Base-by-base conservation (phyloP, 2,113 vertebrate species). In the Ammospiza nelsoni region DNA sequence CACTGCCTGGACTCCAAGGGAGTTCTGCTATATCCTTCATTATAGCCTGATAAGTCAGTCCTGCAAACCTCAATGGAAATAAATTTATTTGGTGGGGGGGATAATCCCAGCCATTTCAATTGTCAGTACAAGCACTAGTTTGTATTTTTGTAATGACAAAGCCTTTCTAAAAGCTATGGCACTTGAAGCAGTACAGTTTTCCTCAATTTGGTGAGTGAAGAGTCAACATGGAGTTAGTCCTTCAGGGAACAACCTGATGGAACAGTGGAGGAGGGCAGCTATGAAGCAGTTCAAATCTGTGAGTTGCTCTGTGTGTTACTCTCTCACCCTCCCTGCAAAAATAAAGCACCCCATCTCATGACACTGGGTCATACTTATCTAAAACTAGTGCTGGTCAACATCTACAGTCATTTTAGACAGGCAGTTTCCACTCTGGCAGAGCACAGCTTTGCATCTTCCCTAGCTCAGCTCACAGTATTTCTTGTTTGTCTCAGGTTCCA, bases 391-490 rank as follows among this genome's bases (percentile, higher is more conserved):
- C 78, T 58, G 71, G 54, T 41, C 78, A 85, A 5, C 31, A 16
- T 65, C 33, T 25, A 49, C 22, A 21, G 23, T 15, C 46, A 51
- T 80, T 67, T 55, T 15, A 41, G 44, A 22, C 0, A 11, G 39
- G 62, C 74, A 66, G 24, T 41, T 91, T 31, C 4, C 44, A 6
- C 37, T 39, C 16, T 8, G 25, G n/a, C 55, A 79, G 31, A 0
- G 0, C 22, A 22, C 57, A 76, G 37, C 41, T 52, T 82, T 2
- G 0, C n/a, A 9, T 72, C 22, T 16, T 39, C 16, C 16, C 14
- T 9, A 11, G 39, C 33, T 88, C 63, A 52, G 41, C 69, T 78
- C 35, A 16, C 29, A 4, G 1, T 10, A 18, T 41, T 67, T 68
- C n/a, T 22, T 18, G 9, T 33, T 59, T 15, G 46, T 29, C 48